Percentiles rank a stretch among this genome's conserved stretches.
These are phyloP conservation scores for Cochlearius cochlearius DNA, from an alignment of 2,113 vertebrate genomes.

Conservation along the genomic window DNA sequence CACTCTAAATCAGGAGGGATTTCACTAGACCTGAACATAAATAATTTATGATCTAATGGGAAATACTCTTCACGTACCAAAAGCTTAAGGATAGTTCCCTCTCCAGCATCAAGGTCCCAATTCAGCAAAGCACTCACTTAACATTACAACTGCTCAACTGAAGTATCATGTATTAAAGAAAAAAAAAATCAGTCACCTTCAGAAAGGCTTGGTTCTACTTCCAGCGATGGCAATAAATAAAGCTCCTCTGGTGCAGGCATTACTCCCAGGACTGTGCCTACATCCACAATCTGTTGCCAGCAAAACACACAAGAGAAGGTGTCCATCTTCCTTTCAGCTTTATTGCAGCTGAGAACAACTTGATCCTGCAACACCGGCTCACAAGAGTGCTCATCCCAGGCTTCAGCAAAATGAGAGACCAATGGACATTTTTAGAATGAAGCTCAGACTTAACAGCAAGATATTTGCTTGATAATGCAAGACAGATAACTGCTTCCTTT, in stretches of 20 bases:
- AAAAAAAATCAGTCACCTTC: not conserved
- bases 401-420: not conserved
- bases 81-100: not conserved
- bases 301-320: not conserved
- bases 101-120: not conserved
- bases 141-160: not conserved
- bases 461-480: not conserved
- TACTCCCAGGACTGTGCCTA: not conserved
- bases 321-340: not conserved
- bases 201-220: not conserved
- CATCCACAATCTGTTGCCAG: rapidly evolving
- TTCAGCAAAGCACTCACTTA: not conserved
- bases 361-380: not conserved
- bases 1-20: constrained; percentile 37
- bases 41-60: constrained; percentile 38
- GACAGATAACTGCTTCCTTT: not conserved
- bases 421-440: not conserved
- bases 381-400: rapidly evolving
- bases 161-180: not conserved
- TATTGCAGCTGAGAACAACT: not conserved
- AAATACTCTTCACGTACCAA: constrained; percentile 26
- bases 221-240: not conserved
- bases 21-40: not conserved
- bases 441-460: not conserved
- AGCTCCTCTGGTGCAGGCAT: not conserved